Base-by-base conservation (phyloP, 2,888 invertebrate genomes). In the Diarsia brunnea region DNA sequence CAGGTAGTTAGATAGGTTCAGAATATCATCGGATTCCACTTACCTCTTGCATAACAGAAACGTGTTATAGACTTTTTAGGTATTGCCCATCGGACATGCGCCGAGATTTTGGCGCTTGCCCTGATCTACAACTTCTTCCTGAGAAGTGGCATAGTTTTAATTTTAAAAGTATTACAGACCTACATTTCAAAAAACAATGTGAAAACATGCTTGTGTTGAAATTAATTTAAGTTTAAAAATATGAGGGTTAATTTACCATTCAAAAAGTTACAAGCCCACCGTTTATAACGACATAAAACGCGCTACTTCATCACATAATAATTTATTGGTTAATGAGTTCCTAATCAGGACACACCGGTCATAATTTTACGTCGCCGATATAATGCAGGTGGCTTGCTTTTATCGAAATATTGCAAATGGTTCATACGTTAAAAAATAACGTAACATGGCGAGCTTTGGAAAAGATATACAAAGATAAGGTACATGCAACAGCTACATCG, bases 401-500 rank as follows among this genome's bases (percentile, higher is more conserved):
- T 79, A 87, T 77, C 69, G 61, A 79, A 81, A 78, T 75, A 74
- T 73, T 70, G 71, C 66, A 75, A 75, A 73, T 75, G 69, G 73
- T 63, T 73, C 53, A 49, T 51, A 74, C 38, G n/a, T 73, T 71
- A 65, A 63, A 75, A 82, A 65, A 77, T 68, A 81, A 72, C 73
- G 63, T 75, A 51, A 68, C 51, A 69, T 43, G 68, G 65, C 55
- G 73, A 68, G 66, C n/a, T 71, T 84, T 82, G 76, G 82, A 79
- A 69, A 81, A 82, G 66, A 60, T 69, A 66, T 38, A 69, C 27
- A 49, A 77, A 82, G 87, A 89, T 88, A 87, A 82, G 69, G 47
- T 53, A 81, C 88, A 88, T 84, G 86, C 89, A 85, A 88, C 73
- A 79, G 63, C 75, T n/a, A 73, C 79, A 85, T 84, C 78, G 74